A percentile compares a stretch with the other conserved stretches of the same genome.
phyloP scores from a whole-genome alignment of 2,113 vertebrate genomes.

The Crotalus tigris region DNA sequence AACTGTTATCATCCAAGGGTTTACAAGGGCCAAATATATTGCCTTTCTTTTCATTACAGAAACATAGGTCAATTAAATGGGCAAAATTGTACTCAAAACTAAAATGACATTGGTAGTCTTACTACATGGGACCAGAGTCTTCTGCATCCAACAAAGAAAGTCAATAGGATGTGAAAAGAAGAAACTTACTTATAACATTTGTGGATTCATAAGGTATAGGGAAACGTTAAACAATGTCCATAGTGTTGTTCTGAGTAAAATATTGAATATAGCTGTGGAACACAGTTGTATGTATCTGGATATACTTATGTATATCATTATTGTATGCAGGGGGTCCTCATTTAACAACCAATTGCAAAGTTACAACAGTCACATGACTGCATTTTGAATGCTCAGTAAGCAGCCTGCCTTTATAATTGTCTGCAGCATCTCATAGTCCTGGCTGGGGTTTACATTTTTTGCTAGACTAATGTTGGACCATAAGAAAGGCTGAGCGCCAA shows the following conservation, averaged over 20 bases:
- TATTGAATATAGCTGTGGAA: background rate
- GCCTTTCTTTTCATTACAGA: background rate
- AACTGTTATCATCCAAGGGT: background rate
- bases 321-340: background rate
- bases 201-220: background rate
- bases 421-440: too few species aligned
- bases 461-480: too few species aligned
- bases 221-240: background rate
- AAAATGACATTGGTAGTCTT: background rate
- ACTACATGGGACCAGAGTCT: background rate
- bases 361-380: too few species aligned
- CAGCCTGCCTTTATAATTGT: too few species aligned
- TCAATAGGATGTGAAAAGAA: background rate
- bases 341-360: too few species aligned
- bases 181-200: background rate
- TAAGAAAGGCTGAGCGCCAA: too few species aligned
- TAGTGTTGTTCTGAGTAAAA: background rate
- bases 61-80: background rate
- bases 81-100: background rate
- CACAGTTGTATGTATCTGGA: background rate
- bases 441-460: too few species aligned
- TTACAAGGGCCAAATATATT: background rate
- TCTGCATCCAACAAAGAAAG: background rate
- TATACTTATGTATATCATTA: background rate
- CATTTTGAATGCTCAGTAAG: too few species aligned